phyloP scores from a whole-genome alignment of 2,888 invertebrate species.

The Silvanus unidentatus region DNA sequence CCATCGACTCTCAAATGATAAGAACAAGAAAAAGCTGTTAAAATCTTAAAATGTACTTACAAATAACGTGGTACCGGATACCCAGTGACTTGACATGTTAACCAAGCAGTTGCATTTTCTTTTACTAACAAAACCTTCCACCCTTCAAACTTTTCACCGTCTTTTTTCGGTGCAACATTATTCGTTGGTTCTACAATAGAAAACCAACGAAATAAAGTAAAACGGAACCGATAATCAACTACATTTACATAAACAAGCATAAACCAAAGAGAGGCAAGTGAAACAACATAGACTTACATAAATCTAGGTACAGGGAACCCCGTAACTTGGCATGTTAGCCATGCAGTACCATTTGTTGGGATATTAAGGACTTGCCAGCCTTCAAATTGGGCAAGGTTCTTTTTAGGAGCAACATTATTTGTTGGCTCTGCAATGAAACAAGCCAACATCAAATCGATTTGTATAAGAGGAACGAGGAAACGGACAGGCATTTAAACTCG shows the following conservation, averaged over 20 bases:
- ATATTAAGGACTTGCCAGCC: constrained; percentile 58
- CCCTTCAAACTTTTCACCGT: constrained; percentile 50
- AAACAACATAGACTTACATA: constrained; percentile 42
- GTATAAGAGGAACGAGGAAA: neutral
- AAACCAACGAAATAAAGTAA: neutral
- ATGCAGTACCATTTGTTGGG: constrained; percentile 49
- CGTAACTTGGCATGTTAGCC: constrained; percentile 58
- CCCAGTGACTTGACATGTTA: constrained; percentile 65
- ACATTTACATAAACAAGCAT: too few species aligned
- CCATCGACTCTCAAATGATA: constrained; percentile 11
- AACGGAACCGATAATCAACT: constrained; percentile 1
- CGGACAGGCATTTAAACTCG: constrained; percentile 2
- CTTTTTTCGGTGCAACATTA: constrained; percentile 58
- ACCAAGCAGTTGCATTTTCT: constrained; percentile 51
- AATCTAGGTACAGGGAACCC: constrained; percentile 51
- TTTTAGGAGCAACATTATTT: constrained; percentile 58
- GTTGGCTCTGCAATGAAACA: constrained; percentile 47
- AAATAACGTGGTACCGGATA: constrained; percentile 64
- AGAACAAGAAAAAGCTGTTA: neutral
- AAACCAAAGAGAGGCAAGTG: too few species aligned
- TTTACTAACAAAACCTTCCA: constrained; percentile 57
- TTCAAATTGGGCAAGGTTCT: constrained; percentile 52
- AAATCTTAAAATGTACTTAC: constrained; percentile 48
- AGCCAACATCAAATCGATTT: neutral
- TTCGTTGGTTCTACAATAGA: constrained; percentile 50